Base-by-base conservation (phyloP, 2,113 vertebrate species). In the Etia nguti region DNA sequence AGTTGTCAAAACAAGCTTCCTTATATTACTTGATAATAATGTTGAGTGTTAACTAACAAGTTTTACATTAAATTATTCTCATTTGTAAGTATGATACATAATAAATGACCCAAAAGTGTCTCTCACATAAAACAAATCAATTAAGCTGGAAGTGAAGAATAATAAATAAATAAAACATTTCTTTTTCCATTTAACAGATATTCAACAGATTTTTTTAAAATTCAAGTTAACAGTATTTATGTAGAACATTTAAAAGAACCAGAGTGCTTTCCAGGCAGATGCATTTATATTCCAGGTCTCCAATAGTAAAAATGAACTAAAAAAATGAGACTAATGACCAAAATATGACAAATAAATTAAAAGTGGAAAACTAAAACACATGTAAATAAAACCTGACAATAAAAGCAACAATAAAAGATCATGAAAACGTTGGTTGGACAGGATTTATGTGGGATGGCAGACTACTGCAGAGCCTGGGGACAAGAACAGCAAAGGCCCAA, bases 91-190 rank as follows among this genome's bases (percentile, higher is more conserved):
- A 73, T 46, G 16, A 46, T 46, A 46, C 38, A 46, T 46, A 26
- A 46, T 65, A 65, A 65, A 38, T 2, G 10, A 38, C 60, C 34
- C 60, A 38, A 68, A 68, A 22, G 34, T 43, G 41, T 1, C 15
- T 8, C 15, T 50, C 43, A 50, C 70, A 6, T 8, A 6, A 77
- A 50, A 50, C 43, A 75, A 77, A 48, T 12, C 73, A 77, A 31
- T 0, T 0, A 29, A 0, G 0, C 43, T 50, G 46, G 10, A 50
- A 52, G 18, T 50, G 11, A 31, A 50, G 1, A 77, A 77, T 12
- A 12, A 20, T 77, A 18, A 50, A 75, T 38, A 75, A 18, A 77
- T 50, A 29, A 50, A 73, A 24, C 38, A 26, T 6, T 77, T 77
- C 0, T 29, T 20, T 26, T 77, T 0, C 26, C 38, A 73, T 26